A percentile compares a stretch with the other conserved stretches of the same genome.
Conservation (phyloP, 1,140 invertebrate genomes). For the Papilio aristodemus region DNA sequence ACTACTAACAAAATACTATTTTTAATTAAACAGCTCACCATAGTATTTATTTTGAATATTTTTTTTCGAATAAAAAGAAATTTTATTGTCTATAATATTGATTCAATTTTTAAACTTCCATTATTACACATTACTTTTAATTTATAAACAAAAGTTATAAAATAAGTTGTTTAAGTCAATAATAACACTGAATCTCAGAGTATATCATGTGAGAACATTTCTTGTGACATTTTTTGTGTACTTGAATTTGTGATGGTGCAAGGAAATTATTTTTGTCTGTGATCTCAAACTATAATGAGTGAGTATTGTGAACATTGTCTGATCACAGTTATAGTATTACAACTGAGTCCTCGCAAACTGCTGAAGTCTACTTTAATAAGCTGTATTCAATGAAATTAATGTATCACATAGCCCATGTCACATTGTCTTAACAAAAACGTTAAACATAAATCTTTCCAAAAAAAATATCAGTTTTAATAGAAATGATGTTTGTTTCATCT, state of each 20-base stretch:
- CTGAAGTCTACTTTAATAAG: neutral
- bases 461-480: too few species aligned
- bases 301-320: slow-evolving; percentile 2
- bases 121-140: too few species aligned
- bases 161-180: slow-evolving; percentile 1
- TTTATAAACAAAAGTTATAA: too few species aligned
- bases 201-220: neutral
- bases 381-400: neutral
- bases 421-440: neutral
- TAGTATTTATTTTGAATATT: too few species aligned
- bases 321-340: slow-evolving; percentile 8
- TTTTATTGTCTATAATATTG: too few species aligned
- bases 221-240: neutral
- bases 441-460: too few species aligned
- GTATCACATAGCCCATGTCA: neutral
- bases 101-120: too few species aligned
- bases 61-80: too few species aligned
- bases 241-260: slow-evolving; percentile 8
- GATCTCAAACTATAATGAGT: slow-evolving; percentile 4
- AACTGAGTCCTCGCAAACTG: slow-evolving; percentile 19
- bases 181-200: neutral
- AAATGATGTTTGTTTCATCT: too few species aligned
- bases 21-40: too few species aligned
- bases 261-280: slow-evolving; percentile 15
- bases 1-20: too few species aligned